Conservation (phyloP, 2,113 vertebrate species). For the Numida meleagris region DNA sequence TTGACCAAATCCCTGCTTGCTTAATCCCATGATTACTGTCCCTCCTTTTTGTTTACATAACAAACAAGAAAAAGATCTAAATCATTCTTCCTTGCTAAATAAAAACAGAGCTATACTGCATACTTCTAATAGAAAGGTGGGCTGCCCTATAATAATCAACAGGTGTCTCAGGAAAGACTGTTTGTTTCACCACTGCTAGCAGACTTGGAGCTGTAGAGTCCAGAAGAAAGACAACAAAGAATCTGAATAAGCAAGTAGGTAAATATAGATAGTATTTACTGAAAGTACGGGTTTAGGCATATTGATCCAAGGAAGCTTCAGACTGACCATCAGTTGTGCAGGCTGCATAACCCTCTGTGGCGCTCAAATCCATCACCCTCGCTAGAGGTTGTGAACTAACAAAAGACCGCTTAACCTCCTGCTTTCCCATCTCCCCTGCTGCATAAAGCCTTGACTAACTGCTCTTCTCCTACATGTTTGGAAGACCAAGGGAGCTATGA, state of each 20-base stretch:
- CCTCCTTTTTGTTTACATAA: neutral
- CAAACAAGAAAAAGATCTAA: neutral
- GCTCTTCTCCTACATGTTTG: neutral
- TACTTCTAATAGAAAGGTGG: neutral
- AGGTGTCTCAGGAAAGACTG: neutral
- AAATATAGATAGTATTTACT: neutral
- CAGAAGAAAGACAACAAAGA: neutral
- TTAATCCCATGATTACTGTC: neutral
- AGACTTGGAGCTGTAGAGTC: neutral
- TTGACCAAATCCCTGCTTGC: neutral
- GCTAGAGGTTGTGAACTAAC: neutral
- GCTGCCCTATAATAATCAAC: neutral
- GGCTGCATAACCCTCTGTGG: neutral
- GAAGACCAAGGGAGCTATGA: neutral
- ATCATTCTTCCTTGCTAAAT: neutral
- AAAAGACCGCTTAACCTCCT: neutral
- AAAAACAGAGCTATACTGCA: neutral
- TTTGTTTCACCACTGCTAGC: neutral
- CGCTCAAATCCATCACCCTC: neutral
- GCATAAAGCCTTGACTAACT: neutral
- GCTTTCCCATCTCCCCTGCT: fast-evolving
- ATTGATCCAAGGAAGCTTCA: neutral
- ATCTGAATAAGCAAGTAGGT: neutral
- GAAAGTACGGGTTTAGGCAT: neutral
- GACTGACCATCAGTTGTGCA: neutral